A percentile compares a stretch with the other conserved stretches of the same genome.
Conservation (phyloP, 2,888 invertebrate genomes). For the Rapana venosa region DNA sequence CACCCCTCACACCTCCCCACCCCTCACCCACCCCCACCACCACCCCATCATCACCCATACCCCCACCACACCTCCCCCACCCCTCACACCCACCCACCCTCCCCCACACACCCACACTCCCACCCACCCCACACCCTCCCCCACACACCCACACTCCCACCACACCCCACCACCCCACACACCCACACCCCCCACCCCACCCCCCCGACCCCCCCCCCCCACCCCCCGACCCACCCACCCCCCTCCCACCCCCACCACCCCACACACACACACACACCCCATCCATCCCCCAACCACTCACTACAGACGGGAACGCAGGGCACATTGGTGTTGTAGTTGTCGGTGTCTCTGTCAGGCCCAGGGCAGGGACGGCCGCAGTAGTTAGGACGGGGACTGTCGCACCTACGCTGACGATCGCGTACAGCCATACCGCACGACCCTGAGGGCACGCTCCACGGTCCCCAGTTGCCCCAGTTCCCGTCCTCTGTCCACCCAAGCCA, state of each 20-base stretch:
- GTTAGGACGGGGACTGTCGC: constrained; percentile 41
- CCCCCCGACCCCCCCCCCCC: too few species aligned
- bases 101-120: too few species aligned
- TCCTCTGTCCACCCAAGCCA: constrained; percentile 1
- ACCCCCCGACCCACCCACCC: too few species aligned
- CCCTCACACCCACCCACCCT: too few species aligned
- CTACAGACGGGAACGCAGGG: background rate
- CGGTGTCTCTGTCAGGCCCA: constrained; percentile 12
- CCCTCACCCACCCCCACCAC: too few species aligned
- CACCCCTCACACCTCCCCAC: too few species aligned
- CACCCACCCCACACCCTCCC: too few species aligned
- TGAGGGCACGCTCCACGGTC: background rate
- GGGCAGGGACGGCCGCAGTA: constrained; percentile 40
- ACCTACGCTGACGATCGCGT: background rate
- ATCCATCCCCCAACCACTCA: background rate
- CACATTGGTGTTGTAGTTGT: constrained; percentile 4
- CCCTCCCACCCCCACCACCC: constrained; percentile 27
- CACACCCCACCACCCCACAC: too few species aligned
- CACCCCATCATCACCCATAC: too few species aligned
- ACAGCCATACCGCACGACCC: constrained; percentile 30
- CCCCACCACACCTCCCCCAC: too few species aligned
- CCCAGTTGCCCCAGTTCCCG: constrained; percentile 30
- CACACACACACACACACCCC: background rate
- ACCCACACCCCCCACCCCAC: too few species aligned
- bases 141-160: too few species aligned